Percentiles rank a stretch among this genome's conserved stretches.
Conservation (phyloP, 2,797 vertebrate species). For the Carduelis carduelis region DNA sequence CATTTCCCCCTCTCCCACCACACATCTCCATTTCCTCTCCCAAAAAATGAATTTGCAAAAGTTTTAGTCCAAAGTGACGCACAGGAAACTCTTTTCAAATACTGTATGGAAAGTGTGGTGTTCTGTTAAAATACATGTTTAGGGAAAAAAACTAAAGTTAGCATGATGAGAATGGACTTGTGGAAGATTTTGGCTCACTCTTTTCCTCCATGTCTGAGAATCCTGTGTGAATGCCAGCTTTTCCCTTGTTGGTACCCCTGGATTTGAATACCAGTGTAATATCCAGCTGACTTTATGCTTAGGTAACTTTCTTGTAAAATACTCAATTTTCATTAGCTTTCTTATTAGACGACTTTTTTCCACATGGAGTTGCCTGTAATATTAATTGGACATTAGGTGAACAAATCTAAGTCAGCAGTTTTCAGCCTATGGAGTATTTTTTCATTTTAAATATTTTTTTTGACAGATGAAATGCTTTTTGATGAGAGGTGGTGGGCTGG, state of each 20-base stretch:
- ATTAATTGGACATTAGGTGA: conserved; percentile 14
- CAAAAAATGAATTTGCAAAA: not conserved
- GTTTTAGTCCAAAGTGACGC: not conserved
- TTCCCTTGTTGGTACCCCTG: not conserved
- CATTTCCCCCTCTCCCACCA: fast-evolving
- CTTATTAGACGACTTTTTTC: not conserved
- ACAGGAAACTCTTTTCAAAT: not conserved
- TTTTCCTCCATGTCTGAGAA: not conserved
- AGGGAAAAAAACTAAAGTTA: not conserved
- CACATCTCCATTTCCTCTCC: not conserved
- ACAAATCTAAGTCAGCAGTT: conserved; percentile 15
- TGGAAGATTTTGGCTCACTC: not conserved
- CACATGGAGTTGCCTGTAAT: not conserved
- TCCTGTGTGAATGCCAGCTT: not conserved
- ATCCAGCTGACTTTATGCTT: not conserved
- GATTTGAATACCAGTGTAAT: not conserved
- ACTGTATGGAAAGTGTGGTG: not conserved
- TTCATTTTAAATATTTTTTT: not conserved
- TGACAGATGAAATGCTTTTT: not conserved
- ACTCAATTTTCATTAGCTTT: conserved; percentile 37
- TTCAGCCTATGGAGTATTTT: not conserved
- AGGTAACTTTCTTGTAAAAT: conserved; percentile 2
- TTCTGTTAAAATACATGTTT: not conserved
- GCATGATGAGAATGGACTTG: not conserved
- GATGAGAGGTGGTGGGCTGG: not conserved